A percentile compares a stretch with the other conserved stretches of the same genome.
phyloP scores from a whole-genome alignment of 2,113 vertebrate species.

The Rostratula benghalensis region DNA sequence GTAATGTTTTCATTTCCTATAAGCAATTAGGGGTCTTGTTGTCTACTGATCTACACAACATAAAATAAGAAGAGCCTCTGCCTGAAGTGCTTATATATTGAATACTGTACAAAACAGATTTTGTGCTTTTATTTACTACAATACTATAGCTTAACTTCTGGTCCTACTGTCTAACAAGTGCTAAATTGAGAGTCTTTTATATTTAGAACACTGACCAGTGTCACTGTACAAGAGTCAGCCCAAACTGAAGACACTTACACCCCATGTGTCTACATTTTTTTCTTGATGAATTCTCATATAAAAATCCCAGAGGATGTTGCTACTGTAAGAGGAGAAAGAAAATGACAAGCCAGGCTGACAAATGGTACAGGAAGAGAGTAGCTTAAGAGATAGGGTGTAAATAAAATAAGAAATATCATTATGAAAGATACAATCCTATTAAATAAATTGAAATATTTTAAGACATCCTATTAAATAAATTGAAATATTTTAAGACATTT shows the following conservation, averaged over 20 bases:
- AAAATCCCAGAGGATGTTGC: background rate
- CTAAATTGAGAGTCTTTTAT: background rate
- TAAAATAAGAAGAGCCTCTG: background rate
- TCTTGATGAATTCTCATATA: background rate
- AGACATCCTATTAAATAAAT: background rate
- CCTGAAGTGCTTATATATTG: background rate
- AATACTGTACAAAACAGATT: background rate
- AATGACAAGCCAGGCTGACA: background rate
- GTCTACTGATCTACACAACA: background rate
- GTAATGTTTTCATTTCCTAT: background rate
- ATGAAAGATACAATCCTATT: background rate
- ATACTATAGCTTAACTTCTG: background rate
- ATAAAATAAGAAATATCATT: background rate
- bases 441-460: background rate
- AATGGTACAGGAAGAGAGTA: background rate
- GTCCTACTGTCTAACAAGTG: background rate
- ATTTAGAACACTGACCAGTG: background rate
- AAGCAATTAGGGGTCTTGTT: background rate
- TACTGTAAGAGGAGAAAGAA: background rate
- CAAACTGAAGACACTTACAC: background rate
- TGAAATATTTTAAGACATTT: background rate
- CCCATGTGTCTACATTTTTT: background rate
- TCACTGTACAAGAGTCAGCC: background rate
- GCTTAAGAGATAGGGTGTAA: background rate
- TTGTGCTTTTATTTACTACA: background rate